Conservation (phyloP, 2,888 invertebrate species). For the Euzophera pinguis region DNA sequence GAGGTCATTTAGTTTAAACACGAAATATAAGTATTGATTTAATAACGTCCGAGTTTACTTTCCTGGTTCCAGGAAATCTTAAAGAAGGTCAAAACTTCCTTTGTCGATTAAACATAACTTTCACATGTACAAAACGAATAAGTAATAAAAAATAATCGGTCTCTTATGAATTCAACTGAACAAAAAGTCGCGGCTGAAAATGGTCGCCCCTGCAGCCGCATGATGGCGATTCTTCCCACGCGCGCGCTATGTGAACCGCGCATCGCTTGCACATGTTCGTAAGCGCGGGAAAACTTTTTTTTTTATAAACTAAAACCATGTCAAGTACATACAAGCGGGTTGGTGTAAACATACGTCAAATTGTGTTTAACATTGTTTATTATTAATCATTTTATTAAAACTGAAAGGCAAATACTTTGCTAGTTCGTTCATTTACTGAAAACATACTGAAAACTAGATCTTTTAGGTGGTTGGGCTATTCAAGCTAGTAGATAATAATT, state of each 20-base stretch:
- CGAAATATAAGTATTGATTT: too few relatives aligned
- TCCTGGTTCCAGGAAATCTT: too few relatives aligned
- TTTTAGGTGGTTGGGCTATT: too few relatives aligned
- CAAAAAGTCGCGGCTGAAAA: conserved; percentile 21
- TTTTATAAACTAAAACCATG: conserved; percentile 35
- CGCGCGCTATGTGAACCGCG: conserved; percentile 58
- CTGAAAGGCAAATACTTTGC: too few relatives aligned
- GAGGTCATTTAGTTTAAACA: neutral
- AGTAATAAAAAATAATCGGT: conserved; percentile 2
- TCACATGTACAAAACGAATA: neutral
- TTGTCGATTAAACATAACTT: neutral
- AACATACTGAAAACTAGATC: too few relatives aligned
- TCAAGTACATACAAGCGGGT: conserved; percentile 39
- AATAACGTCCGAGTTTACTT: neutral
- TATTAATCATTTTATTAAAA: neutral
- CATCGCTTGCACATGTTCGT: conserved; percentile 51
- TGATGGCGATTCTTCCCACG: conserved; percentile 68
- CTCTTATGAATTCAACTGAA: conserved; percentile 17
- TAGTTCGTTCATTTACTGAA: too few relatives aligned
- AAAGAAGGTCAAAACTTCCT: neutral
- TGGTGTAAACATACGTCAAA: conserved; percentile 16
- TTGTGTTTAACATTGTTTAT: neutral
- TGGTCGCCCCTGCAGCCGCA: conserved; percentile 38
- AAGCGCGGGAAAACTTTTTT: conserved; percentile 62
- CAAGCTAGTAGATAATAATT: too few relatives aligned